Evolutionary conservation across 2,797 vertebrate species (phyloP), one percentile per base, ranked within the genome.

Genomic region (Gobionotothen gibberifrons): DNA sequence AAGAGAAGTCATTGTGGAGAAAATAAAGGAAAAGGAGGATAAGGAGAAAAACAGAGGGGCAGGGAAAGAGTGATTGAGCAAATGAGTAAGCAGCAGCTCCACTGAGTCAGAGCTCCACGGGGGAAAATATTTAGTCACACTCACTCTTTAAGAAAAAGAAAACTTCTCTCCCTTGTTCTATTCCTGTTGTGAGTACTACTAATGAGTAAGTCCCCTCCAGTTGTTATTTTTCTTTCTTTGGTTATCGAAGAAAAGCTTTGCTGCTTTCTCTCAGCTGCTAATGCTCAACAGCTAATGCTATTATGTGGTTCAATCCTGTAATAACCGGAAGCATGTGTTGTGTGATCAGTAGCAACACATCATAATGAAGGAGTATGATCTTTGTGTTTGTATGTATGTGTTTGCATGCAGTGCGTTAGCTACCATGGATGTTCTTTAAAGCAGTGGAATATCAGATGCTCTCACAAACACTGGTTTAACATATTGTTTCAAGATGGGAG

Each of bases 91-190:
- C 82, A 69, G 81, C 62, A 83, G 81, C 74, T 71, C 3, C 53
- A 69, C 72, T 87, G 85, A 90, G 79, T 91, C 86, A 89, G 64
- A 81, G 46, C 62, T 90, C 83, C 71, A 63, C 64, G 49, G 83
- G 83, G 81, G 79, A 78, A 87, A 88, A 91, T 76, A 82, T 85
- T 85, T 82, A 65, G 64, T 75, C 71, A 58, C 66, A 72, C 81
- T 81, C 70, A 40, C 71, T 80, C 73, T 74, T 72, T 52, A 39
- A 72, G 36, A 70, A 85, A 78, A 63, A 74, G 52, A 39, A 80
- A 76, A 59, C 26, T 70, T 52, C 53, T 72, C 74, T 58, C 53
- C 21, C 19, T 7, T 39, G 71, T 65, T 79, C 52, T 70, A 76
- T 81, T 64, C 16, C 69, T 65, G 26, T 80, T 75, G 58, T 69